Percentiles rank a stretch among this genome's conserved stretches.
phyloP scores from a whole-genome alignment of 2,888 invertebrate species.

The Euzetes globulus region DNA sequence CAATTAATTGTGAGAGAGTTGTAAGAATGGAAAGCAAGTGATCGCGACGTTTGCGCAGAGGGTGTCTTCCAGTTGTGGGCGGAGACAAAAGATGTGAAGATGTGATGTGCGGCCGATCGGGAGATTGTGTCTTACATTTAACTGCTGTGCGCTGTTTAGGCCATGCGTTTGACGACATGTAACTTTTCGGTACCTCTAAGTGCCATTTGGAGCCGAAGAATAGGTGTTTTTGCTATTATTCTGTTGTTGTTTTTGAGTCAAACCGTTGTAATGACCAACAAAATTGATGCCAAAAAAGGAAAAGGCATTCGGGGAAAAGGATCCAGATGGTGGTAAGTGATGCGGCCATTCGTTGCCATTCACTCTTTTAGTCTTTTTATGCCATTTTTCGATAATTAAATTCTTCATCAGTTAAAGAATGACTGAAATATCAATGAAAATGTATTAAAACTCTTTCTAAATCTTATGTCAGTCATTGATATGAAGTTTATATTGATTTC shows the following conservation, averaged over 20 bases:
- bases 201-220: constrained; percentile 17
- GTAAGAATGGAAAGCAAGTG: no score
- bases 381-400: neutral
- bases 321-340: constrained; percentile 42
- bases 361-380: neutral
- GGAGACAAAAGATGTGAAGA: neutral
- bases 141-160: neutral
- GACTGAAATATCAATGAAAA: no score
- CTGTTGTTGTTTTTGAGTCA: neutral
- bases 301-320: constrained; percentile 38
- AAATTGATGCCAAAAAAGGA: constrained; percentile 20
- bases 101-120: constrained; percentile 11
- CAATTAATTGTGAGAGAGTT: no score
- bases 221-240: neutral
- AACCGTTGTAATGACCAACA: neutral
- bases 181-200: constrained; percentile 10
- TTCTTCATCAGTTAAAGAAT: no score
- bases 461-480: no score
- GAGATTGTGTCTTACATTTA: neutral
- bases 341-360: neutral
- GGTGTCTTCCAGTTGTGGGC: no score
- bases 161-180: constrained; percentile 19
- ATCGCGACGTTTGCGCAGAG: no score
- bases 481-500: no score
- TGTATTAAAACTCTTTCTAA: no score